phyloP scores from a whole-genome alignment of 2,888 invertebrate genomes.

The Cheilosia impressa region DNA sequence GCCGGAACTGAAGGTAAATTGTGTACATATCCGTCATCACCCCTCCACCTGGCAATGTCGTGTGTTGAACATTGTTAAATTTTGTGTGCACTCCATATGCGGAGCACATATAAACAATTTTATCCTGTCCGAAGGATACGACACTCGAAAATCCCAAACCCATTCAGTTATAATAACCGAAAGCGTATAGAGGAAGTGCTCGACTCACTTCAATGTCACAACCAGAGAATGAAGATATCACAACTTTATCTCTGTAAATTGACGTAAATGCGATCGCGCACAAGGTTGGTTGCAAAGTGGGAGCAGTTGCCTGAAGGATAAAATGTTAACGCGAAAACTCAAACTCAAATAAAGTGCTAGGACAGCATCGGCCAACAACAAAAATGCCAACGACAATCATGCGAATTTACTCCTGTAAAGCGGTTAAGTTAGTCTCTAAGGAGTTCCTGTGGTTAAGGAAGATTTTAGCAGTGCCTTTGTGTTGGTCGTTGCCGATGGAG shows the following conservation, averaged over 20 bases:
- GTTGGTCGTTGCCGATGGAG: neutral
- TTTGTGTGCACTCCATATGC: constrained; percentile 54
- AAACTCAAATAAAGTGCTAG: constrained; percentile 37
- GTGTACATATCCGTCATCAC: constrained; percentile 19
- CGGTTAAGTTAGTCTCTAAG: constrained; percentile 59
- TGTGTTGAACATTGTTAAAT: constrained; percentile 68
- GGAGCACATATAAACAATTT: constrained; percentile 64
- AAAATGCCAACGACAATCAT: constrained; percentile 28
- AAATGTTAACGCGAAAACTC: constrained; percentile 36
- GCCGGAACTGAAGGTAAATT: constrained; percentile 40
- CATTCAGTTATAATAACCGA: constrained; percentile 62
- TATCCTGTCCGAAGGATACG: constrained; percentile 62
- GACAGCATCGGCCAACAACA: constrained; percentile 34
- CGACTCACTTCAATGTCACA: constrained; percentile 70
- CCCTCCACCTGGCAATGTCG: constrained; percentile 1
- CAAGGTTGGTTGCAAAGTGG: neutral
- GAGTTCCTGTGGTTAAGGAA: constrained; percentile 48
- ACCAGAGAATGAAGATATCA: constrained; percentile 67
- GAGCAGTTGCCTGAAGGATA: neutral
- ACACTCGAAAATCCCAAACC: constrained; percentile 62
- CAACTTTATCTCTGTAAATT: constrained; percentile 70
- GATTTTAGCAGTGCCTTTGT: constrained; percentile 8
- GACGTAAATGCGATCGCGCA: constrained; percentile 65
- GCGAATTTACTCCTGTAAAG: constrained; percentile 49
- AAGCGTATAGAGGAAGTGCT: constrained; percentile 52